Conservation (phyloP, 2,797 vertebrate genomes). For the Mormyrus proboscirostris region DNA sequence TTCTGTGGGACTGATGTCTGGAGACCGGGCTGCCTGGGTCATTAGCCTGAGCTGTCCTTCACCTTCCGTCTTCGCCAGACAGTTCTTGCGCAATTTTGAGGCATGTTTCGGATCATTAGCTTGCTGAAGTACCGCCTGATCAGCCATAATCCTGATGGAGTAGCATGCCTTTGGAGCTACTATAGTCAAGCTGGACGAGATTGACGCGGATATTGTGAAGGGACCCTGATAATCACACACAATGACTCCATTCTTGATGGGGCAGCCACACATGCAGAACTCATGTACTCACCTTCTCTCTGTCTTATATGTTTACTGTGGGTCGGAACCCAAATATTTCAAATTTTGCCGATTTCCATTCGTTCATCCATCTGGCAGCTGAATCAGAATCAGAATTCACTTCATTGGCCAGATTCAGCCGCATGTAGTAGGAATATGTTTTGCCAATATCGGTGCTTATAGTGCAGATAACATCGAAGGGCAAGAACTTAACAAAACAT, state of each 20-base stretch:
- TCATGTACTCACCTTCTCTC: neutral
- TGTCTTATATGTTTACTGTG: neutral
- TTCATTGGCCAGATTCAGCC: neutral
- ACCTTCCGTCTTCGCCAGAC: neutral
- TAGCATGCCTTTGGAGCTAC: neutral
- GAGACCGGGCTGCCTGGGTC: neutral
- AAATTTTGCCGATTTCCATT: neutral
- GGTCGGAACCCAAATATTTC: neutral
- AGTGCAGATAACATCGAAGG: neutral
- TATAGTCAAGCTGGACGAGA: neutral
- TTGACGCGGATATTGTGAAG: neutral
- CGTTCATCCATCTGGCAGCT: neutral
- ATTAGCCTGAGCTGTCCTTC: neutral
- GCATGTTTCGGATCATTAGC: neutral
- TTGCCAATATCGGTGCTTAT: neutral
- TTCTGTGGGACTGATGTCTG: neutral
- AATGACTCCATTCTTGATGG: neutral
- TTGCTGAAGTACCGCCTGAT: neutral
- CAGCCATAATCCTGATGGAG: neutral
- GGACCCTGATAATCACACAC: neutral
- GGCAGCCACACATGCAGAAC: neutral
- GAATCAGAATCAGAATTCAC: neutral
- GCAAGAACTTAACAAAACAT: neutral
- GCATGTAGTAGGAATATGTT: neutral
- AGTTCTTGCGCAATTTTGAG: neutral